Conservation (phyloP, 92 coral and sea anemone genomes). For the Pocillopora grandis region DNA sequence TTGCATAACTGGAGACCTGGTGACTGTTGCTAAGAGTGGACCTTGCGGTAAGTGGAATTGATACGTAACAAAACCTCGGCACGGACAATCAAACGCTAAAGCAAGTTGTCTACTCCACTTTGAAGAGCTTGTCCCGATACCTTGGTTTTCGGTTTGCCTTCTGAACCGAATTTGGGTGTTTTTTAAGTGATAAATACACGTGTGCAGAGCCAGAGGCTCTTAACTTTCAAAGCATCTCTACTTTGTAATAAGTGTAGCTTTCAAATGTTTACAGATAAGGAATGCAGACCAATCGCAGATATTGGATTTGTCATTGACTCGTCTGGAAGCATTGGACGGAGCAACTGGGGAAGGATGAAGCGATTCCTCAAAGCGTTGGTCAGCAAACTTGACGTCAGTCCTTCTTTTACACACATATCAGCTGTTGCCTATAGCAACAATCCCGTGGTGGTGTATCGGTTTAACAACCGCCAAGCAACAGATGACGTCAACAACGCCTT, state of each 20-base stretch:
- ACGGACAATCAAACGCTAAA: too few relatives aligned
- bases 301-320: slow-evolving; percentile 71
- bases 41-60: slow-evolving; percentile 37
- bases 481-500: slow-evolving; percentile 15
- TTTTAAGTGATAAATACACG: too few relatives aligned
- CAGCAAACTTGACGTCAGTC: slow-evolving; percentile 62
- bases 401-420: slow-evolving; percentile 58
- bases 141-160: too few relatives aligned
- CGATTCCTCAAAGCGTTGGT: slow-evolving; percentile 53
- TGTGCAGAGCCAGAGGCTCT: too few relatives aligned
- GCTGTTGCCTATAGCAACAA: slow-evolving; percentile 66
- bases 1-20: background rate
- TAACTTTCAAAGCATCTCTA: too few relatives aligned
- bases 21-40: slow-evolving; percentile 19
- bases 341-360: slow-evolving; percentile 69
- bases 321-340: slow-evolving; percentile 69
- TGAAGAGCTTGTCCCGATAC: too few relatives aligned
- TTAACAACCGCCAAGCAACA: slow-evolving; percentile 39
- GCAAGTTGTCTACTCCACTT: too few relatives aligned
- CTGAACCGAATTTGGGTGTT: too few relatives aligned
- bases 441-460: slow-evolving; percentile 50
- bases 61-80: too few relatives aligned
- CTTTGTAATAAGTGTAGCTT: background rate
- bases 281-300: slow-evolving; percentile 58
- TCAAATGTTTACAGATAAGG: slow-evolving; percentile 29